A percentile compares a stretch with the other conserved stretches of the same genome.
Evolutionary conservation across 2,113 vertebrate species (phyloP).

Genomic region (Sylvia atricapilla): DNA sequence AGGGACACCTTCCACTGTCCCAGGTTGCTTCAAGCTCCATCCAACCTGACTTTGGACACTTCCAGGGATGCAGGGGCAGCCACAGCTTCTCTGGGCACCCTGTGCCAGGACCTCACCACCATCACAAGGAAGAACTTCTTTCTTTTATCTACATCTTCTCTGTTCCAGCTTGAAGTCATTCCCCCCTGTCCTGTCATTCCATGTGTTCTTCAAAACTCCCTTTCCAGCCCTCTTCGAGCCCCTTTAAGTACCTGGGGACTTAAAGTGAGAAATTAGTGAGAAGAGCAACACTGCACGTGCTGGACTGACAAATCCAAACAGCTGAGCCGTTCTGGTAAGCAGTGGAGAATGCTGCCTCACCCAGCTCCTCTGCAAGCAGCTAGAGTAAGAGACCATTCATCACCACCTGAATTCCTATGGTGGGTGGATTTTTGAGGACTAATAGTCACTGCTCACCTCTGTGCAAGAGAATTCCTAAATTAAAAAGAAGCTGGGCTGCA

Average conservation of each 20-base stretch:
- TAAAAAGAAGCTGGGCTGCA: background rate
- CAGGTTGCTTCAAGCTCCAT: fast-evolving
- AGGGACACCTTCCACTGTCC: fast-evolving
- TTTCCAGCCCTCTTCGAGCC: background rate
- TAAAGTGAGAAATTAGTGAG: background rate
- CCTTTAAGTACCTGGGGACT: background rate
- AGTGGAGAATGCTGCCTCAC: background rate
- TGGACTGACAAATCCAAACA: background rate
- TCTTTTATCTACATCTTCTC: background rate
- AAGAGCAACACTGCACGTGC: background rate
- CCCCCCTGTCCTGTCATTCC: background rate
- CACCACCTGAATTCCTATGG: background rate
- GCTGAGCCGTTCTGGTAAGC: background rate
- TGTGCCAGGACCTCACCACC: fast-evolving
- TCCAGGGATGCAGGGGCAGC: background rate
- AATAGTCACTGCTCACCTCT: background rate
- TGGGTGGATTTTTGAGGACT: background rate
- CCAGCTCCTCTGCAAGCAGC: background rate
- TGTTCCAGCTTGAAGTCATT: background rate
- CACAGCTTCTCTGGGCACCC: background rate
- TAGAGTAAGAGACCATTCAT: background rate
- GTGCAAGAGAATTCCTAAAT: background rate
- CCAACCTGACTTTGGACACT: background rate
- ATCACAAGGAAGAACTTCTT: background rate
- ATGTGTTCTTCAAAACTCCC: background rate